Evolutionary conservation across 2,797 vertebrate genomes (phyloP), one percentile per base, ranked within the genome.

Genomic region (Muscicapa comitata): DNA sequence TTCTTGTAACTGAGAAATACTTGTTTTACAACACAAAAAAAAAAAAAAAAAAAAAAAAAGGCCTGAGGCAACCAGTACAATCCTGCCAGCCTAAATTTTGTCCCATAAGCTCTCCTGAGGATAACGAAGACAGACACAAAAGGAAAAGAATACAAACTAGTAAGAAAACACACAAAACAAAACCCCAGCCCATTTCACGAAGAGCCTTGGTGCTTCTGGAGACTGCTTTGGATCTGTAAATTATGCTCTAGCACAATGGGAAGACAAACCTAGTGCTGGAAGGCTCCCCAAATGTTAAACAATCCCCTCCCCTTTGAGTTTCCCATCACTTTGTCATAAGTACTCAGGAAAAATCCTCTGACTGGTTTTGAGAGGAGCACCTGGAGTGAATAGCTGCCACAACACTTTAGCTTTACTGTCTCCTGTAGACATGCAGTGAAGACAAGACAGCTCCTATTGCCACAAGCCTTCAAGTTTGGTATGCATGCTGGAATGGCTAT

Each of bases 1-100:
- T 45, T 58, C 24, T 90, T 94, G 57, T 94, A 97, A 97, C 93
- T 94, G 90, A 97, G 59, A 97, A 97, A 93, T 94, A 95, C 45
- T 96, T 92, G 58, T 95, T 96, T 96, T 94, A 96, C 51, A 97
- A 92, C 68, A 88, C 5, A 9, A 57, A 45, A 17, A 9, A 37
- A 26, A 17, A 26, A 15, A 17, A 90, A 21, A 38, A 93, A 86
- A 67, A 29, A 23, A n/a, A 92, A 85, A 67, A 53, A 54, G 11
- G 62, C 86, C 91, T 33, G 68, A 95, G 96, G 94, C 96, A 96
- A 90, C 75, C 78, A 21, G 85, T 95, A 93, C 37, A 95, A 75
- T 92, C 87, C 95, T 97, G 95, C 80, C 95, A 92, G 75, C 61
- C 86, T 94, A 66, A 95, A 89, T 89, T 95, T 89, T 94, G 59